Percentiles rank a stretch among this genome's conserved stretches.
These are phyloP conservation scores for Sturmia bella DNA, from an alignment of 2,888 invertebrate species.

Conservation along the genomic window DNA sequence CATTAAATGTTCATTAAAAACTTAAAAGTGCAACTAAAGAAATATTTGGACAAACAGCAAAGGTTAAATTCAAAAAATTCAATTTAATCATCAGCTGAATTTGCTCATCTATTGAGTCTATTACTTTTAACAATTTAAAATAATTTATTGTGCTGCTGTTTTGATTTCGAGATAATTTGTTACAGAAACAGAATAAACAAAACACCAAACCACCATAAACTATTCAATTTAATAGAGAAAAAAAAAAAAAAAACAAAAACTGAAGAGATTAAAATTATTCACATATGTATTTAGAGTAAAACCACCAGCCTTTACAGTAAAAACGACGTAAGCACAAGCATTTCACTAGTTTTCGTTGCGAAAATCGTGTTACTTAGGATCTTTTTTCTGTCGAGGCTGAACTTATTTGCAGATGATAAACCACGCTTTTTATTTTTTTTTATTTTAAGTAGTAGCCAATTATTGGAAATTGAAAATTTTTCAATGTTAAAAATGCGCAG, in stretches of 20 bases:
- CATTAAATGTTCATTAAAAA: constrained; percentile 70
- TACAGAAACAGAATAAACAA: constrained; percentile 32
- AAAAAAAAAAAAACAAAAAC: constrained; percentile 41
- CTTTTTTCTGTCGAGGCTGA: no score
- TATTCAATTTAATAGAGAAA: constrained; percentile 35
- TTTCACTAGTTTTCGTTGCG: no score
- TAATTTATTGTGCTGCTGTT: constrained; percentile 69
- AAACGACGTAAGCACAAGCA: no score
- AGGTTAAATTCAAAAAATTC: not conserved
- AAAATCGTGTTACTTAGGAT: no score
- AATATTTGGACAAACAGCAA: not conserved
- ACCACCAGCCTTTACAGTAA: not conserved
- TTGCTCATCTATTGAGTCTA: constrained; percentile 56
- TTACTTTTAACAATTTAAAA: constrained; percentile 27
- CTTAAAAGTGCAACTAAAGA: constrained; percentile 13
- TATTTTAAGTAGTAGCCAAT: constrained; percentile 25
- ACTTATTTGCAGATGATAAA: no score
- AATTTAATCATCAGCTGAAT: constrained; percentile 75
- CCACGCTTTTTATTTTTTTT: not conserved
- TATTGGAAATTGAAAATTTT: constrained; percentile 26
- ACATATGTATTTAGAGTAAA: not conserved
- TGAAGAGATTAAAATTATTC: constrained; percentile 20
- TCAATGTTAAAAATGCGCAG: constrained; percentile 74
- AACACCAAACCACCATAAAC: constrained; percentile 59
- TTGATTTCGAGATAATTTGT: constrained; percentile 38